Percentiles rank a stretch among this genome's conserved stretches.
Conservation (phyloP, 1,140 invertebrate genomes). For the Kradibia gibbosae region DNA sequence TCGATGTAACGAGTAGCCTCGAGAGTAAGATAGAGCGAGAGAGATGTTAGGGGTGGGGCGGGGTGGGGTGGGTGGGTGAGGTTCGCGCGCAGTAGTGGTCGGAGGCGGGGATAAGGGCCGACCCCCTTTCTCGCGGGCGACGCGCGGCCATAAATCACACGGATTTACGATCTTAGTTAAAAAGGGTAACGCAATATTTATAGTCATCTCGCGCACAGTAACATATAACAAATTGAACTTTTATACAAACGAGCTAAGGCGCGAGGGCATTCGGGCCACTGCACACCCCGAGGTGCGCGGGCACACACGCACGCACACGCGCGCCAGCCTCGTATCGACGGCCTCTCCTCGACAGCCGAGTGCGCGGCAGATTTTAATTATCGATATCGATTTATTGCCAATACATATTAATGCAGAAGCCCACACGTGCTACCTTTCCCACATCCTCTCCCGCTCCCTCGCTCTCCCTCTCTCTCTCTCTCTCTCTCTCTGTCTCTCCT, state of each 20-base stretch:
- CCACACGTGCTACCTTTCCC: constrained; percentile 15
- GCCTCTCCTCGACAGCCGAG: not conserved
- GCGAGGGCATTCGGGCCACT: constrained; percentile 47
- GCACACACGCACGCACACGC: not conserved
- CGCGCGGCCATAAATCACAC: constrained; percentile 67
- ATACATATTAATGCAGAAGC: constrained; percentile 68
- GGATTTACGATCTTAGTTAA: constrained; percentile 71
- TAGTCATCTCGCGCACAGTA: constrained; percentile 68
- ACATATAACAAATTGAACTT: constrained; percentile 73
- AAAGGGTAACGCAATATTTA: constrained; percentile 72
- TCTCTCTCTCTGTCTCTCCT: constrained; percentile 43
- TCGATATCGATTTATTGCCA: constrained; percentile 73
- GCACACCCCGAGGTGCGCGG: not conserved
- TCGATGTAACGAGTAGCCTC: not conserved
- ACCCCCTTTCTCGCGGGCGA: constrained; percentile 39
- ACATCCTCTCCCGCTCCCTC: not conserved
- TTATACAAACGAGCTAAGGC: constrained; percentile 64
- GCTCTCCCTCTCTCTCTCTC: constrained; percentile 53
- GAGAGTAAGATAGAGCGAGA: not conserved
- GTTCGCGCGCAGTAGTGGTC: constrained; percentile 19
- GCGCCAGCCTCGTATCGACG: not conserved
- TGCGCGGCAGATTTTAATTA: constrained; percentile 70
- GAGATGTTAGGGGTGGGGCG: not conserved
- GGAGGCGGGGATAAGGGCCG: constrained; percentile 23
- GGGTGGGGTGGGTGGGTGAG: not conserved